These are phyloP conservation scores for Heliconius charithonia DNA, from an alignment of 2,888 invertebrate genomes.

Conservation along the genomic window DNA sequence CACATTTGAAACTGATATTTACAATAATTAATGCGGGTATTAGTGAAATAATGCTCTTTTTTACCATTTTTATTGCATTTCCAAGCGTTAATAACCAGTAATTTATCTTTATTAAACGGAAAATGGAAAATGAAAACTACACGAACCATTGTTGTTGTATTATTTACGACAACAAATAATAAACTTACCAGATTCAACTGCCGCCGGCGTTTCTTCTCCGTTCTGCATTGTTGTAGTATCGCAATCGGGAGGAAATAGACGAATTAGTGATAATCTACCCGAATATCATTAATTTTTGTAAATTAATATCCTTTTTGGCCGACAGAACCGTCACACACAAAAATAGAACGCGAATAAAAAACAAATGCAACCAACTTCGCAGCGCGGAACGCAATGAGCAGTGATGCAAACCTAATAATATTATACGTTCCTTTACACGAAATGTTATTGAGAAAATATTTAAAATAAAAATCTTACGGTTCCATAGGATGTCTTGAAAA, in stretches of 20 bases:
- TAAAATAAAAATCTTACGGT: background rate
- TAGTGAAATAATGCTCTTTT: slow-evolving; percentile 58
- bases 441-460: background rate
- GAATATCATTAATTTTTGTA: slow-evolving; percentile 73
- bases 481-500: too few relatives aligned
- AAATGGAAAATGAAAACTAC: slow-evolving; percentile 65
- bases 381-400: slow-evolving; percentile 50
- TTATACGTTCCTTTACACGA: slow-evolving; percentile 20
- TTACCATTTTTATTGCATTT: slow-evolving; percentile 44
- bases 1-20: slow-evolving; percentile 48
- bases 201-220: slow-evolving; percentile 75
- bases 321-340: slow-evolving; percentile 83
- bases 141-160: slow-evolving; percentile 66
- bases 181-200: slow-evolving; percentile 74
- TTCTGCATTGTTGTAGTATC: slow-evolving; percentile 76
- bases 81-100: slow-evolving; percentile 38
- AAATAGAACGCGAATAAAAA: slow-evolving; percentile 83
- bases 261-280: slow-evolving; percentile 64
- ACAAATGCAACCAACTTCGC: slow-evolving; percentile 74
- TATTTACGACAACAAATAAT: slow-evolving; percentile 67
- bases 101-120: slow-evolving; percentile 51
- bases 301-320: slow-evolving; percentile 70
- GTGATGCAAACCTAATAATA: slow-evolving; percentile 50
- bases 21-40: slow-evolving; percentile 66
- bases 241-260: slow-evolving; percentile 69